Evolutionary conservation across 2,797 vertebrate genomes (phyloP).

Genomic region (Anomalospiza imberbis): DNA sequence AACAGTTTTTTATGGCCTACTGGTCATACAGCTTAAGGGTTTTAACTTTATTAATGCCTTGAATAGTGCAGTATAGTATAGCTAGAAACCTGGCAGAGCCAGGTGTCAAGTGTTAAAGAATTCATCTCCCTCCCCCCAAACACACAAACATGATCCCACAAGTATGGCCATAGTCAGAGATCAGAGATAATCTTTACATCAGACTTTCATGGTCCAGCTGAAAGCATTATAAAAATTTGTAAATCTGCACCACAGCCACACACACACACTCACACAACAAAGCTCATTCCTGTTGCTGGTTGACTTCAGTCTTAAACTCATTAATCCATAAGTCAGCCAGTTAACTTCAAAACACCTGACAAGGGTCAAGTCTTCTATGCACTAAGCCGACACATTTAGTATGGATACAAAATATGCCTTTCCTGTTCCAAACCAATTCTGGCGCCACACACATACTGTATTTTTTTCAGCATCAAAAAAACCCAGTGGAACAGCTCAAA

Average conservation of each 20-base stretch:
- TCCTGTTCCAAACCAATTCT: conserved; percentile 62
- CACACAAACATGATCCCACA: conserved; percentile 10
- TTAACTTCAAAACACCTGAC: conserved; percentile 61
- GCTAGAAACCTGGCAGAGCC: neutral
- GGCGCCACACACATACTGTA: conserved; percentile 45
- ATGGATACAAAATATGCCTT: conserved; percentile 61
- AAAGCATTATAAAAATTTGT: conserved; percentile 61
- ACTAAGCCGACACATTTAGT: conserved; percentile 57
- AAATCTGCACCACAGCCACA: conserved; percentile 45
- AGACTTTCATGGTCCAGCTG: conserved; percentile 39
- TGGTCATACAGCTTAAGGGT: neutral
- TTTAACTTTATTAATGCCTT: conserved; percentile 26
- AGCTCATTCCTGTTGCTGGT: conserved; percentile 35
- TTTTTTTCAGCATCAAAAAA: neutral
- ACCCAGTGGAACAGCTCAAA: neutral
- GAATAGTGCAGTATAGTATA: neutral
- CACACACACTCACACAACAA: conserved; percentile 13
- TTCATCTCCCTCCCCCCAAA: conserved; percentile 21
- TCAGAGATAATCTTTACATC: conserved; percentile 51
- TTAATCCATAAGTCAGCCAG: conserved; percentile 54
- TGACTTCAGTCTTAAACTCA: conserved; percentile 36
- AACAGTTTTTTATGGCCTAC: conserved; percentile 24
- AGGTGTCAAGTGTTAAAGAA: conserved; percentile 50
- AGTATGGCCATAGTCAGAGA: conserved; percentile 37
- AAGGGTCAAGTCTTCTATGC: conserved; percentile 61